Conservation (phyloP, 2,888 invertebrate genomes). For the Gibbula magus region DNA sequence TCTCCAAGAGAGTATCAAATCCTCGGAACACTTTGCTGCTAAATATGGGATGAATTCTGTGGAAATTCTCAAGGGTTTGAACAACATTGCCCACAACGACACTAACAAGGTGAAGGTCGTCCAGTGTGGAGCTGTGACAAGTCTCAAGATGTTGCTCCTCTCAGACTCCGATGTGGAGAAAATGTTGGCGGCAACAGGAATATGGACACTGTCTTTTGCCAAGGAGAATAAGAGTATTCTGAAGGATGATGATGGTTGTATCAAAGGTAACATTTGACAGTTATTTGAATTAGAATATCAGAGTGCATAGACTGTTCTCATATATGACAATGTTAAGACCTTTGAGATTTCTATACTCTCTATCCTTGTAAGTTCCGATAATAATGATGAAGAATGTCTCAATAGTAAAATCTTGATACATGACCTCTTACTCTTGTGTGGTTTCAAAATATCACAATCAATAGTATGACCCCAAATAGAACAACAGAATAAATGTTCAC, state of each 20-base stretch:
- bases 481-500: too few relatives aligned
- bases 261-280: conserved; percentile 53
- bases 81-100: conserved; percentile 65
- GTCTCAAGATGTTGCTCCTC: conserved; percentile 49
- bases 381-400: too few relatives aligned
- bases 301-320: too few relatives aligned
- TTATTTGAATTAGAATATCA: too few relatives aligned
- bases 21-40: conserved; percentile 61
- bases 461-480: too few relatives aligned
- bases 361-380: too few relatives aligned
- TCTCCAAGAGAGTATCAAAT: conserved; percentile 63
- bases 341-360: too few relatives aligned
- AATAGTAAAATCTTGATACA: too few relatives aligned
- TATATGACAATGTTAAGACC: too few relatives aligned
- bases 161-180: conserved; percentile 56
- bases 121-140: conserved; percentile 52
- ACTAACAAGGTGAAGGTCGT: conserved; percentile 68
- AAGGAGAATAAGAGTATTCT: conserved; percentile 61
- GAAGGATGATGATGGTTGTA: conserved; percentile 53
- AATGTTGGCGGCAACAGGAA: conserved; percentile 58
- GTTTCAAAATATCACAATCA: too few relatives aligned
- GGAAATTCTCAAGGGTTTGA: conserved; percentile 68
- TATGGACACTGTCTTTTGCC: conserved; percentile 71
- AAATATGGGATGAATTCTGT: conserved; percentile 68
- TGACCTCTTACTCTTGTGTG: too few relatives aligned